Evolutionary conservation across 2,888 invertebrate species (phyloP).

Genomic region (Drosophila formosana): DNA sequence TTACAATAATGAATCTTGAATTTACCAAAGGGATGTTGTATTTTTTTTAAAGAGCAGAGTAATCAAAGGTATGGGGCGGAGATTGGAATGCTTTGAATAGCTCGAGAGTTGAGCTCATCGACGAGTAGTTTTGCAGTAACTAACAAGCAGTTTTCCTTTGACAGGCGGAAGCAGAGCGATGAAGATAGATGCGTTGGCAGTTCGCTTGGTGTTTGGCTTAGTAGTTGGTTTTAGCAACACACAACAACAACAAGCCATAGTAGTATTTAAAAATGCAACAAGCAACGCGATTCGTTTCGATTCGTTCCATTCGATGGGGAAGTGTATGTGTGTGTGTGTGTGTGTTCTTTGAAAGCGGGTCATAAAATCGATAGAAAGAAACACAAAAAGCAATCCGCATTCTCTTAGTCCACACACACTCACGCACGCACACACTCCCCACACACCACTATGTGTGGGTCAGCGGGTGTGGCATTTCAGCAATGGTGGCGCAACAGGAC

Average conservation of each 20-base stretch:
- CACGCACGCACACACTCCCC: not conserved
- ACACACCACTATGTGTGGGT: conserved; percentile 12
- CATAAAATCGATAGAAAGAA: conserved; percentile 60
- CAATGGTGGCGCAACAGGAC: not conserved
- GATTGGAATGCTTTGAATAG: not conserved
- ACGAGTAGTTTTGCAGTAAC: conserved; percentile 23
- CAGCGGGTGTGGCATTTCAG: conserved; percentile 22
- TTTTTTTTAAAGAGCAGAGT: not conserved
- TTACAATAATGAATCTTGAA: not conserved
- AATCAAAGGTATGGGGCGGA: not conserved
- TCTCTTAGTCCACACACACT: conserved; percentile 16
- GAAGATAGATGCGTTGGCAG: conserved; percentile 46
- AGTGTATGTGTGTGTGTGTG: conserved; percentile 23
- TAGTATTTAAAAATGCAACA: conserved; percentile 74
- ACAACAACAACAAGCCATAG: conserved; percentile 31
- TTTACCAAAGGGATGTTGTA: not conserved
- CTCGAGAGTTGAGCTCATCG: conserved; percentile 1
- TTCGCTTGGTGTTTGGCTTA: not conserved
- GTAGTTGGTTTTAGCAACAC: conserved; percentile 7
- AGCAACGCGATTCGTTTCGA: conserved; percentile 48
- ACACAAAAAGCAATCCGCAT: conserved; percentile 29
- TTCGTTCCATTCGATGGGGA: conserved; percentile 13
- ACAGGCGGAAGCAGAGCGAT: conserved; percentile 45
- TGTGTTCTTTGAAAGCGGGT: conserved; percentile 35
- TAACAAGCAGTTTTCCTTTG: conserved; percentile 43